Evolutionary conservation across 2,113 vertebrate genomes (phyloP).

Genomic region (Channa argus): DNA sequence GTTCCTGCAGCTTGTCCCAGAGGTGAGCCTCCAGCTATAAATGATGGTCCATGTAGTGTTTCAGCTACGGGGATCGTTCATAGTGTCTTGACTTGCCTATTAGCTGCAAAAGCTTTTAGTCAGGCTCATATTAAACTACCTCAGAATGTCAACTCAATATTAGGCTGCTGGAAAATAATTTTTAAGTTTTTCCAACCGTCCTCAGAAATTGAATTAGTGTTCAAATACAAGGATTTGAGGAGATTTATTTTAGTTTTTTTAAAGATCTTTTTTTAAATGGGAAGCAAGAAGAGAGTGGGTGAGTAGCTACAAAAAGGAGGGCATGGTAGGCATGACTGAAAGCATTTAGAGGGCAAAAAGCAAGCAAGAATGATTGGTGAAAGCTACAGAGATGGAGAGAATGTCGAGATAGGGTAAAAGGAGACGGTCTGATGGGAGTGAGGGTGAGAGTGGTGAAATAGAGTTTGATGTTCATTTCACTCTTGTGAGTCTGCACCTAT

Average conservation of each 20-base stretch:
- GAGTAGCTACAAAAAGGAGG: slow-evolving; percentile 39
- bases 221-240: slow-evolving; percentile 7
- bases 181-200: slow-evolving; percentile 20
- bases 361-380: slow-evolving; percentile 37
- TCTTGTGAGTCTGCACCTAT: slow-evolving; percentile 64
- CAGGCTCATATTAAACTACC: slow-evolving; percentile 28
- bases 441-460: slow-evolving; percentile 63
- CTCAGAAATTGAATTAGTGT: slow-evolving; percentile 37
- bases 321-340: slow-evolving; percentile 10
- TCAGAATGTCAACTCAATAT: slow-evolving; percentile 6
- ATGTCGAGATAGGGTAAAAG: slow-evolving; percentile 59
- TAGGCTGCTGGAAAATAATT: slow-evolving; percentile 18
- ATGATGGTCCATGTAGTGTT: slow-evolving; percentile 58
- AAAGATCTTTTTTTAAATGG: slow-evolving; percentile 36
- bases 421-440: slow-evolving; percentile 52
- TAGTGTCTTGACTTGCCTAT: slow-evolving; percentile 30
- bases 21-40: slow-evolving; percentile 52
- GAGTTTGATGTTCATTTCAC: slow-evolving; percentile 73
- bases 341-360: slow-evolving; percentile 61
- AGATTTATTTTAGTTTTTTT: slow-evolving; percentile 9
- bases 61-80: slow-evolving; percentile 25
- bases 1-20: slow-evolving; percentile 25
- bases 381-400: slow-evolving; percentile 61
- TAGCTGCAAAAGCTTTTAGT: slow-evolving; percentile 16
- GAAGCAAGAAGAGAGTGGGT: slow-evolving; percentile 33